Conservation (phyloP, 2,888 invertebrate species). For the Drosophila gaucha region DNA sequence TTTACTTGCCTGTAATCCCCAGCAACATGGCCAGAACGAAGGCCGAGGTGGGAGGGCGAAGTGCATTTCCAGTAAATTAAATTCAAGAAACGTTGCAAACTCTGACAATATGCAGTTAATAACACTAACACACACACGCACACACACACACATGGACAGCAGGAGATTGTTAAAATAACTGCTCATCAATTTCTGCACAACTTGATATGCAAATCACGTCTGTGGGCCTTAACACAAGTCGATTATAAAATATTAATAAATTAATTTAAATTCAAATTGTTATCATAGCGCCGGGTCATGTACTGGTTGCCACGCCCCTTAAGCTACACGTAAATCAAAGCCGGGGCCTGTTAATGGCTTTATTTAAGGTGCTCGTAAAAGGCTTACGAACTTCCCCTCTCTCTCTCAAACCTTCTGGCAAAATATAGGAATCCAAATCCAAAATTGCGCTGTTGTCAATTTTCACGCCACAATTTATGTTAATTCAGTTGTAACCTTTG, state of each 20-base stretch:
- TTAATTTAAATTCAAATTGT: constrained; percentile 66
- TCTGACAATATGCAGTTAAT: constrained; percentile 62
- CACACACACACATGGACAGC: background rate
- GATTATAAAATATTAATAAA: constrained; percentile 78
- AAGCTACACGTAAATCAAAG: constrained; percentile 29
- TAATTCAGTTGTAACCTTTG: constrained; percentile 70
- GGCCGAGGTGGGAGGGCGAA: constrained; percentile 7
- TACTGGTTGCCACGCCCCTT: constrained; percentile 8
- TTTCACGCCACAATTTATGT: constrained; percentile 69
- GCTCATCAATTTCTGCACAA: constrained; percentile 39
- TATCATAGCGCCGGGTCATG: constrained; percentile 22
- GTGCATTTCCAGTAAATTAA: constrained; percentile 57
- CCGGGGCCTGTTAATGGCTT: constrained; percentile 32
- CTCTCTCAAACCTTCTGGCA: background rate
- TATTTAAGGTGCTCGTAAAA: constrained; percentile 28
- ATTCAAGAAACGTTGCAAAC: constrained; percentile 47
- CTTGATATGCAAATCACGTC: constrained; percentile 72
- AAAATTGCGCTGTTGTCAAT: constrained; percentile 60
- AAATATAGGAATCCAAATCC: constrained; percentile 19
- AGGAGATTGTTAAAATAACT: constrained; percentile 35
- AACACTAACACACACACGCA: constrained; percentile 12
- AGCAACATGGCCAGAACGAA: constrained; percentile 2
- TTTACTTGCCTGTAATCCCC: constrained; percentile 47
- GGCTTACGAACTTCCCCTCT: constrained; percentile 3
- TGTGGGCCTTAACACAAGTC: constrained; percentile 37